Evolutionary conservation across 1,140 invertebrate species (phyloP).

Genomic region (Bombyx mandarina): DNA sequence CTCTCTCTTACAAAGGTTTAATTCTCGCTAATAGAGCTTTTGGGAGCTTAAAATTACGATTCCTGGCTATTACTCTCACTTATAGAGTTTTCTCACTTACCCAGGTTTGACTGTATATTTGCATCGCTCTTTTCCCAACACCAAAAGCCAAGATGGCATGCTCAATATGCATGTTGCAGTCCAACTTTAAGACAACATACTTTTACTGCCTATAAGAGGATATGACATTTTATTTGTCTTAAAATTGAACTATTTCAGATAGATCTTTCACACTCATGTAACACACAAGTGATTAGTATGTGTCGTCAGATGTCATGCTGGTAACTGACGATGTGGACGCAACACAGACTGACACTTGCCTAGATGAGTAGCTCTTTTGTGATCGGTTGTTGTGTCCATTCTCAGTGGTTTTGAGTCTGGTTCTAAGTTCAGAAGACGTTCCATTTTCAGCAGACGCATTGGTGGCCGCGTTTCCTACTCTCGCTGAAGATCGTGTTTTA

Average conservation of each 20-base stretch:
- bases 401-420: conserved; percentile 53
- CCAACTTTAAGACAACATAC: too few relatives aligned
- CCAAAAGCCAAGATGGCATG: background rate
- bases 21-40: too few relatives aligned
- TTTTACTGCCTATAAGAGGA: too few relatives aligned
- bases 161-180: too few relatives aligned
- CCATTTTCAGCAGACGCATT: conserved; percentile 54
- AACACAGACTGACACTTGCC: conserved; percentile 51
- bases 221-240: too few relatives aligned
- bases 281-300: conserved; percentile 3
- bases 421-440: conserved; percentile 49
- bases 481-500: conserved; percentile 69
- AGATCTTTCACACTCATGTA: background rate
- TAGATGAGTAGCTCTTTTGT: conserved; percentile 44
- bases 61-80: too few relatives aligned
- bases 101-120: too few relatives aligned
- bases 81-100: too few relatives aligned
- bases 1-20: too few relatives aligned
- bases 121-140: background rate
- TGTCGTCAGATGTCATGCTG: conserved; percentile 23
- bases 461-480: conserved; percentile 56
- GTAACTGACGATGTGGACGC: conserved; percentile 32
- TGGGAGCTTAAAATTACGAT: too few relatives aligned
- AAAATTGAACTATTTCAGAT: too few relatives aligned
- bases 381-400: conserved; percentile 37